These are phyloP conservation scores for Ivindomyrus marchei DNA, from an alignment of 2,113 vertebrate genomes.

Conservation along the genomic window DNA sequence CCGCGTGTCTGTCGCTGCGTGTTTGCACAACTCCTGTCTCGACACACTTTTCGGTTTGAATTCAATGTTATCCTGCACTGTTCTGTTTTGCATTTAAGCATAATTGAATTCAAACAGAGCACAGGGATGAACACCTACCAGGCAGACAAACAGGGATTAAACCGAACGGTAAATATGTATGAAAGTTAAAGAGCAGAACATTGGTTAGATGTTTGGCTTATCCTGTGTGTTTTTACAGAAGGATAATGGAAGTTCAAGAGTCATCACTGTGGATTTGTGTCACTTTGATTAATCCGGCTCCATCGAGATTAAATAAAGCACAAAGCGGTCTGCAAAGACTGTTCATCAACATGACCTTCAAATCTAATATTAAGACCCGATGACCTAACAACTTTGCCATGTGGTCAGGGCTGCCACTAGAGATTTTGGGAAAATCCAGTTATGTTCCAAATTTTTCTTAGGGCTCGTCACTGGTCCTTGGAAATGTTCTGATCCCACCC, in stretches of 20 bases:
- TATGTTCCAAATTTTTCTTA: neutral
- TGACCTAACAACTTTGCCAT: neutral
- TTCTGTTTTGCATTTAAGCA: conserved; percentile 1
- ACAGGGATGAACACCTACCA: neutral
- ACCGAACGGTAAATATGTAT: neutral
- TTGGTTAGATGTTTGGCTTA: neutral
- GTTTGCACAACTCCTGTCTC: neutral
- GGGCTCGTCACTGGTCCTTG: neutral
- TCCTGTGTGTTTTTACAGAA: neutral
- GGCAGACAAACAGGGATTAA: neutral
- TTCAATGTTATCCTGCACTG: neutral
- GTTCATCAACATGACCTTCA: neutral
- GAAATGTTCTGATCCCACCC: neutral
- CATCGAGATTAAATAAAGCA: neutral
- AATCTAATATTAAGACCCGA: neutral
- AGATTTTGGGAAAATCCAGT: neutral
- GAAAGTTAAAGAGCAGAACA: neutral
- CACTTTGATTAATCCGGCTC: neutral
- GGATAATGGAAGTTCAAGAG: neutral
- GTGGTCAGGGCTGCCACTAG: neutral
- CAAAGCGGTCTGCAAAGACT: neutral
- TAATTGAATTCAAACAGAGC: neutral
- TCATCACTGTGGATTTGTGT: neutral
- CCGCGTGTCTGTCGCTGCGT: neutral
- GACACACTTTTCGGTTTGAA: neutral